Conservation (phyloP, 2,797 vertebrate genomes). For the Spondyliosoma cantharus region DNA sequence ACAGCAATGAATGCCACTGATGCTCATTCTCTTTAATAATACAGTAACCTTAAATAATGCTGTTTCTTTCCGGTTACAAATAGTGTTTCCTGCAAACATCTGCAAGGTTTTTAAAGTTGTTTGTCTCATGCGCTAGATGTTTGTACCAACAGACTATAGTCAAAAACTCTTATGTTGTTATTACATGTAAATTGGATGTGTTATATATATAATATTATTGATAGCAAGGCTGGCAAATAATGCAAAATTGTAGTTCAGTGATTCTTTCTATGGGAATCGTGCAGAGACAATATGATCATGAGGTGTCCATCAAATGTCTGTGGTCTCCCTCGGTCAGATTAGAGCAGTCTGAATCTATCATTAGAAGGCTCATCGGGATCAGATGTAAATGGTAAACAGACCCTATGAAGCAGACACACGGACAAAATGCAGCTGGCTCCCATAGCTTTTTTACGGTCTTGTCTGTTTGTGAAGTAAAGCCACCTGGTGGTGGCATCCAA, state of each 20-base stretch:
- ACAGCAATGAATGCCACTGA: background rate
- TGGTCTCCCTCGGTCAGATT: background rate
- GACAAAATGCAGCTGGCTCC: background rate
- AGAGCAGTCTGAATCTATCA: background rate
- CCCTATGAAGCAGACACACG: background rate
- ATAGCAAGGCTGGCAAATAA: background rate
- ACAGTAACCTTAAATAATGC: background rate
- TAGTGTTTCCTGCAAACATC: background rate
- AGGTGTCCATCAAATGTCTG: background rate
- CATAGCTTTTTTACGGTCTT: background rate
- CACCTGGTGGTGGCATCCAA: constrained; percentile 1
- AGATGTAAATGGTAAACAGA: background rate
- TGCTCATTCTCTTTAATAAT: background rate
- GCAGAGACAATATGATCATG: background rate
- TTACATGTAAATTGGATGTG: background rate
- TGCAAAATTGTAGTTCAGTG: background rate
- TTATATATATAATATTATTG: background rate
- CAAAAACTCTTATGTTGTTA: background rate
- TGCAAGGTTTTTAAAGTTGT: background rate
- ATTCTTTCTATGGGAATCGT: background rate
- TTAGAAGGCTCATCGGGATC: constrained; percentile 2
- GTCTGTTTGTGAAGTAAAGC: background rate
- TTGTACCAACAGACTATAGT: background rate
- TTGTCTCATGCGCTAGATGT: background rate
- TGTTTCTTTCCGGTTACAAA: background rate